Conservation (phyloP, 2,888 invertebrate species). For the Bursaphelenchus okinawaensis region DNA sequence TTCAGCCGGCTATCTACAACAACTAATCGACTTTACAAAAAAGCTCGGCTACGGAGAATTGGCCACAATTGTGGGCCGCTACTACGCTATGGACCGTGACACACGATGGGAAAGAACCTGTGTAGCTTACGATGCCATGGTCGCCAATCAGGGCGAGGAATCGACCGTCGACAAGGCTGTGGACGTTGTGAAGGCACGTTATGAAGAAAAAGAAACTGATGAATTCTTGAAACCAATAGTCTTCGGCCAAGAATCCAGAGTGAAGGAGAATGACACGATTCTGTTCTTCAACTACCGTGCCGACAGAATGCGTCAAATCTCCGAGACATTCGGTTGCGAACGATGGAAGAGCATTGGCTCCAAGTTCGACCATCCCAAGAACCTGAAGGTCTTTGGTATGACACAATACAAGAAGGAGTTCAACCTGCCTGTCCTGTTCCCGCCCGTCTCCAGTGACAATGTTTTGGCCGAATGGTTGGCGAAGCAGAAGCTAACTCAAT, state of each 20-base stretch:
- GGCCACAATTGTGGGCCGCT: slow-evolving; percentile 58
- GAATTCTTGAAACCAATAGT: slow-evolving; percentile 61
- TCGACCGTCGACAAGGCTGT: slow-evolving; percentile 46
- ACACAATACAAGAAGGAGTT: slow-evolving; percentile 61
- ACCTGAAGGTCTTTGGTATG: slow-evolving; percentile 56
- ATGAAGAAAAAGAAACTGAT: slow-evolving; percentile 59
- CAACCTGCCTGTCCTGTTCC: slow-evolving; percentile 59
- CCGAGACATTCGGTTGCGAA: slow-evolving; percentile 56
- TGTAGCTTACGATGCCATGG: slow-evolving; percentile 60
- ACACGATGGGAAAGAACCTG: slow-evolving; percentile 56
- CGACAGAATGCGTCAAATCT: slow-evolving; percentile 61
- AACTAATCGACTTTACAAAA: slow-evolving; percentile 51
- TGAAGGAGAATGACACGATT: slow-evolving; percentile 59
- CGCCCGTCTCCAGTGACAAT: slow-evolving; percentile 59
- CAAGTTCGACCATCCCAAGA: slow-evolving; percentile 39
- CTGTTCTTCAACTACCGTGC: slow-evolving; percentile 61
- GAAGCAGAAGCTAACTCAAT: slow-evolving; percentile 57
- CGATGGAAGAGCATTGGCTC: slow-evolving; percentile 49
- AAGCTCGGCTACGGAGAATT: slow-evolving; percentile 55
- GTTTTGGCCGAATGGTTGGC: slow-evolving; percentile 61
- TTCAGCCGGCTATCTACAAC: slow-evolving; percentile 52
- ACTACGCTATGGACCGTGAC: slow-evolving; percentile 61
- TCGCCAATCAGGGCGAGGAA: slow-evolving; percentile 58
- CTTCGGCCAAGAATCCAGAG: slow-evolving; percentile 50
- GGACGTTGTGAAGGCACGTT: slow-evolving; percentile 53